Evolutionary conservation across 2,797 vertebrate genomes (phyloP), one percentile per base, ranked within the genome.

Genomic region (Harpagifer antarcticus): DNA sequence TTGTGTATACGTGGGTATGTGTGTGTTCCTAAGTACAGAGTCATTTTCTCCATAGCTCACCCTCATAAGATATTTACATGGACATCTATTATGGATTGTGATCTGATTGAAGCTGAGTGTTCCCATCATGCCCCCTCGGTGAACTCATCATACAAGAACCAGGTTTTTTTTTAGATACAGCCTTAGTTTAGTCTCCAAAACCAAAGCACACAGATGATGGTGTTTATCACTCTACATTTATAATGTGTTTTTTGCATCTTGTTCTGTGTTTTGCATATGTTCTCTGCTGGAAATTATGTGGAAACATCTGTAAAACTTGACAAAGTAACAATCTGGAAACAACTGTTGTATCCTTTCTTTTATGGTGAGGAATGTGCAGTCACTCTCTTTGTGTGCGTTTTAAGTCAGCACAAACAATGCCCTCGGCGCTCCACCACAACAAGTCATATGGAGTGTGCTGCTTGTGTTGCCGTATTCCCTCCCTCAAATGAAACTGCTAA

Each of bases 91-190:
- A 91, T 93, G 84, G 86, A 90, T 94, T 82, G 80, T 94, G 94
- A 96, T 94, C 94, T 95, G 92, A 96, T 94, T 94, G 94, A 94
- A 92, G 89, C 90, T 92, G 93, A 95, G 93, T 95, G 93, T 91
- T 93, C 93, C 92, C 87, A 78, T 86, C 79, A 61, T 92, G 92
- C 80, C 94, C 94, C 82, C 82, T 85, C 77, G 40, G 37, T 93
- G 92, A 95, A 93, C 90, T 74, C 72, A 48, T 67, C 91, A 57
- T 68, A 69, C 19, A 6, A 59, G 65, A 48, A 59, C 66, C 67
- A 17, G 59, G 47, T 79, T 83, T 81, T 43, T 81, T 81, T 45
- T 65, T 58, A 76, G 23, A 63, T 76, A 58, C 37, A n/a, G 43
- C 67, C 59, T 53, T n/a, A 55, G 63, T 73, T 76, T 10, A 1